Conservation (phyloP, 2,888 invertebrate genomes). For the Oscheius myriophilus region DNA sequence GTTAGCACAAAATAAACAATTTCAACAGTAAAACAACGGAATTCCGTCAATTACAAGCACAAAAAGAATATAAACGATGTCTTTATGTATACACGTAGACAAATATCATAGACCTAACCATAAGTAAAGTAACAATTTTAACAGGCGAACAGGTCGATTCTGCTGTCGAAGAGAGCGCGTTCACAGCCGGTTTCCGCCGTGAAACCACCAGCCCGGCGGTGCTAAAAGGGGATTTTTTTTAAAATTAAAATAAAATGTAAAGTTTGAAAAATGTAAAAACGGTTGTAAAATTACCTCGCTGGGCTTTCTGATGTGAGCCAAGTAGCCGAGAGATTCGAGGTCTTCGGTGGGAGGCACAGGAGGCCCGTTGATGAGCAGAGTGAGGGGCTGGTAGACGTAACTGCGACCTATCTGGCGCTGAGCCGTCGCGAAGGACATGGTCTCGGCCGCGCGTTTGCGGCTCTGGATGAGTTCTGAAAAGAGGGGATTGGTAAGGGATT, state of each 20-base stretch:
- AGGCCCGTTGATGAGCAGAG: slow-evolving; percentile 50
- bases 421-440: slow-evolving; percentile 47
- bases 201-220: slow-evolving; percentile 64
- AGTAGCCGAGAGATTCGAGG: slow-evolving; percentile 44
- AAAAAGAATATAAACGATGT: background rate
- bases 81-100: background rate
- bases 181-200: slow-evolving; percentile 54
- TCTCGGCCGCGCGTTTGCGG: slow-evolving; percentile 48
- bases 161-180: slow-evolving; percentile 64
- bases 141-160: slow-evolving; percentile 52
- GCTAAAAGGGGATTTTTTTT: slow-evolving; percentile 29
- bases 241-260: background rate
- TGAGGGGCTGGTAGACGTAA: slow-evolving; percentile 41
- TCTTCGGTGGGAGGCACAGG: slow-evolving; percentile 37
- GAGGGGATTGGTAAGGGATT: too few species aligned
- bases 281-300: slow-evolving; percentile 37
- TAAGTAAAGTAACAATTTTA: slow-evolving; percentile 12
- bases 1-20: background rate
- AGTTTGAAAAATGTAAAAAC: background rate
- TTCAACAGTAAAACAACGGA: background rate
- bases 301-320: slow-evolving; percentile 41
- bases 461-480: slow-evolving; percentile 39
- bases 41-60: background rate
- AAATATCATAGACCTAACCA: slow-evolving; percentile 1
- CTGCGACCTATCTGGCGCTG: slow-evolving; percentile 43